These are phyloP conservation scores for Sialia sialis DNA, from an alignment of 2,113 vertebrate genomes.

Conservation along the genomic window DNA sequence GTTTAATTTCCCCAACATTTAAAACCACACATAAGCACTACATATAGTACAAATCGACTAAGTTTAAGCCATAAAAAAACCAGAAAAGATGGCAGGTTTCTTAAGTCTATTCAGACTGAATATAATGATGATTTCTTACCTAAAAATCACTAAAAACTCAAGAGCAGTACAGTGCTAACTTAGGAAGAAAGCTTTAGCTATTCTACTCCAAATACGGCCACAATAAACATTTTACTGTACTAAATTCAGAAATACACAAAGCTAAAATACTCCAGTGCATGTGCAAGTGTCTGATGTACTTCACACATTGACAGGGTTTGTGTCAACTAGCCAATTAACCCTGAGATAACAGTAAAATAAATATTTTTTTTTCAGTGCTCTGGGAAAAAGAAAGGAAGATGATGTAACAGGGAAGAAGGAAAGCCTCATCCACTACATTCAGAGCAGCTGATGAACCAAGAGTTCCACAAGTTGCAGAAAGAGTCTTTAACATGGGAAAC, in stretches of 20 bases:
- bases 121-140: background rate
- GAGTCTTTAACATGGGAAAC: background rate
- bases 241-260: background rate
- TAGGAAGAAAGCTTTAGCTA: background rate
- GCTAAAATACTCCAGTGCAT: background rate
- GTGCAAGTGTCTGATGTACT: background rate
- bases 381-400: background rate
- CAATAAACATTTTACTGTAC: background rate
- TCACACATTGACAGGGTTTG: background rate
- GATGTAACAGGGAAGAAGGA: background rate
- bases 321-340: background rate
- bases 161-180: background rate
- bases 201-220: background rate
- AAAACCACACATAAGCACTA: background rate
- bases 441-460: background rate
- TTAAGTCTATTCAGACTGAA: background rate
- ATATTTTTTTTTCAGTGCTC: background rate
- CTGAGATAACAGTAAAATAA: background rate
- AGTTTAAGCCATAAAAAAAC: constrained; percentile 8
- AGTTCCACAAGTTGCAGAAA: background rate
- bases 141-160: background rate
- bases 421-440: background rate
- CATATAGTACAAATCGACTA: background rate
- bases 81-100: background rate
- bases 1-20: background rate